A percentile compares a stretch with the other conserved stretches of the same genome.
phyloP scores from a whole-genome alignment of 1,140 invertebrate genomes.

The Drosophila pseudoananassae region DNA sequence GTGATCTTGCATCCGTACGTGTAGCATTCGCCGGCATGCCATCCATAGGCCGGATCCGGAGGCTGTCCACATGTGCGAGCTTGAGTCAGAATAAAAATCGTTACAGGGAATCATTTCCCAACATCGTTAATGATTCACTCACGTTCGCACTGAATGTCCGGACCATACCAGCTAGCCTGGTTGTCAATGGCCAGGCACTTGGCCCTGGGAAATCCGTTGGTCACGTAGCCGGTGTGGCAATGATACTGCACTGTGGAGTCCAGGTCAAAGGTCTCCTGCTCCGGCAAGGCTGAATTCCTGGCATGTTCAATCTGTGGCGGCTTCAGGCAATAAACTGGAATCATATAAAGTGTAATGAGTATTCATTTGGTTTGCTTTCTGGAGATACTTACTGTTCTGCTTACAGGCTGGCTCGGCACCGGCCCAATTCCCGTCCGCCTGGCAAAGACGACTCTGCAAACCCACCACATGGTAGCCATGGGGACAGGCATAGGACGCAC shows the following conservation, averaged over 20 bases:
- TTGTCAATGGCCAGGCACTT: slow-evolving; percentile 95
- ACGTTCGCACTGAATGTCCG: slow-evolving; percentile 97
- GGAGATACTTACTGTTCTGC: slow-evolving; percentile 89
- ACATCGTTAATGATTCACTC: slow-evolving; percentile 83
- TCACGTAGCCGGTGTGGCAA: slow-evolving; percentile 88
- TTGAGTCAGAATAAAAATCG: slow-evolving; percentile 72
- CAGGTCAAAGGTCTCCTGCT: slow-evolving; percentile 92
- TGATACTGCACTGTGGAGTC: slow-evolving; percentile 95
- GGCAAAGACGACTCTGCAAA: slow-evolving; percentile 91
- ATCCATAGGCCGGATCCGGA: slow-evolving; percentile 94
- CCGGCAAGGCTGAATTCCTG: slow-evolving; percentile 91
- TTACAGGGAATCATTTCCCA: background rate
- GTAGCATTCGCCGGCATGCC: slow-evolving; percentile 95
- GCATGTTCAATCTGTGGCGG: slow-evolving; percentile 95
- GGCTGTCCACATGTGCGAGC: slow-evolving; percentile 94
- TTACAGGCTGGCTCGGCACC: slow-evolving; percentile 94
- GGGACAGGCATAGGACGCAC: slow-evolving; percentile 93
- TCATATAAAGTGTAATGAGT: background rate
- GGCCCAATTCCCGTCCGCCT: slow-evolving; percentile 96
- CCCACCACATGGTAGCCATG: slow-evolving; percentile 95
- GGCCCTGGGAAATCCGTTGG: slow-evolving; percentile 72
- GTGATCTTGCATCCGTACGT: slow-evolving; percentile 95
- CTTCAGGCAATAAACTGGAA: slow-evolving; percentile 92
- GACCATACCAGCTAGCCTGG: slow-evolving; percentile 95
- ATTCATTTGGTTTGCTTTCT: background rate